A percentile compares a stretch with the other conserved stretches of the same genome.
Evolutionary conservation across 2,113 vertebrate species (phyloP).

Genomic region (Festucalex cinctus): DNA sequence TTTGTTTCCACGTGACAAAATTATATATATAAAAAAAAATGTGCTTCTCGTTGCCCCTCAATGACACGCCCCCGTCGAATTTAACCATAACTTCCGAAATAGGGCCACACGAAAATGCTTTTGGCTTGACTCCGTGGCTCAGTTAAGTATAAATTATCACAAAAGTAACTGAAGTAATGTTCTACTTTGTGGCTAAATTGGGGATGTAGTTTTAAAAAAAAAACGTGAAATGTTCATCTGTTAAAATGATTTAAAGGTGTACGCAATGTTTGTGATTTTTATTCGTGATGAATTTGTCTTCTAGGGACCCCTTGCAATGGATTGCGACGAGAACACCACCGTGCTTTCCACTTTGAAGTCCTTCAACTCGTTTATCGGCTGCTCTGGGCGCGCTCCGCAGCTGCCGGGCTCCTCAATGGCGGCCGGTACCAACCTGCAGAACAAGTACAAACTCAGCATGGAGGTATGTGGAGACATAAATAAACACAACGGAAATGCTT

Average conservation of each 20-base stretch:
- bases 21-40: too few relatives aligned
- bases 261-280: too few relatives aligned
- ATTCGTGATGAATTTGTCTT: background rate
- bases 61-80: too few relatives aligned
- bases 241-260: background rate
- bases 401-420: conserved; percentile 33
- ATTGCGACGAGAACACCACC: conserved; percentile 83
- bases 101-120: too few relatives aligned
- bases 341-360: conserved; percentile 85
- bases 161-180: too few relatives aligned
- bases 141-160: too few relatives aligned
- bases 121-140: too few relatives aligned
- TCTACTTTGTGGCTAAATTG: too few relatives aligned
- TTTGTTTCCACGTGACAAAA: too few relatives aligned
- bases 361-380: conserved; percentile 85
- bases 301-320: conserved; percentile 40
- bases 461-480: conserved; percentile 69
- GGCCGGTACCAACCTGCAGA: conserved; percentile 71
- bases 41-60: too few relatives aligned
- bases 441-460: conserved; percentile 83
- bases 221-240: background rate
- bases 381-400: conserved; percentile 52
- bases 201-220: background rate
- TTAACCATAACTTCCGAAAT: too few relatives aligned
- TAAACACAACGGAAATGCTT: background rate